These are phyloP conservation scores for Sinocyclocheilus anophthalmus DNA, from an alignment of 2,113 vertebrate genomes.

Conservation along the genomic window DNA sequence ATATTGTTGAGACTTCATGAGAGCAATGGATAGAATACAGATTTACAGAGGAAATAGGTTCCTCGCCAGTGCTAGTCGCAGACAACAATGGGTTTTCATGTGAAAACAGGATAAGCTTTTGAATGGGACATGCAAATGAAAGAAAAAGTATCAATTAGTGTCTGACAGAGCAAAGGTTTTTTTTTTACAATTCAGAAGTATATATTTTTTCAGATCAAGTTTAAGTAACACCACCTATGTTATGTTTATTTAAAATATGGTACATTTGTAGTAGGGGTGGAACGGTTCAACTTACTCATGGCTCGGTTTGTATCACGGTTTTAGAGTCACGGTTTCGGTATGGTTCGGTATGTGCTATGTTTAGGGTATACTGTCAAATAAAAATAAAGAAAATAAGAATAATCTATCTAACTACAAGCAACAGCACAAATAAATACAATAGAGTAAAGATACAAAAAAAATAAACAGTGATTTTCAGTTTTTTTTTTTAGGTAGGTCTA, in stretches of 20 bases:
- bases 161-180: neutral
- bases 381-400: no score
- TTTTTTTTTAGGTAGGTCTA: no score
- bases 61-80: neutral
- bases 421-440: no score
- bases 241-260: neutral
- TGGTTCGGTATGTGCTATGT: no score
- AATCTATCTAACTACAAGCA: no score
- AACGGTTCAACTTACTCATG: no score
- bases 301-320: no score
- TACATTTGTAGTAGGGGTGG: neutral
- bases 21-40: neutral
- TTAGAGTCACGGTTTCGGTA: no score
- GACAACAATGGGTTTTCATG: neutral
- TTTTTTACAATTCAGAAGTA: neutral
- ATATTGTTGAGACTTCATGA: neutral
- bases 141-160: neutral
- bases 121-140: neutral
- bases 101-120: neutral
- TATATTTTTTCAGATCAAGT: neutral
- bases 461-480: no score
- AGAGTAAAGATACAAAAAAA: no score
- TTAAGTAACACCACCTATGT: neutral
- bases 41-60: conserved; percentile 21
- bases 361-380: no score